Base-by-base conservation (phyloP, 2,888 invertebrate species). In the Trachelus tabidus region DNA sequence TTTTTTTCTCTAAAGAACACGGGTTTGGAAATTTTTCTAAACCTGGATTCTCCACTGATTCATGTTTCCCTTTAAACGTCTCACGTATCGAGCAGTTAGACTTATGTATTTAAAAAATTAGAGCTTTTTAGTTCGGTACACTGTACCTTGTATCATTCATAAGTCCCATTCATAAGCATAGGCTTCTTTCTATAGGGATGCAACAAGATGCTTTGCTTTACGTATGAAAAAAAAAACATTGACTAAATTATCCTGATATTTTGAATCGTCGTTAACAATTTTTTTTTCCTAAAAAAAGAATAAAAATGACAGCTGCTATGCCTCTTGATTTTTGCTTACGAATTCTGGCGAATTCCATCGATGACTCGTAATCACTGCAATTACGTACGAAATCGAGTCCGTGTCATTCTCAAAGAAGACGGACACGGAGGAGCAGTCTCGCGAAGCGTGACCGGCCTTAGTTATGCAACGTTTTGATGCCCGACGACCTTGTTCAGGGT, bases 401-500 rank as follows among this genome's bases (percentile, higher is more conserved):
- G 9, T 68, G 71, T 56, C 37, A 30, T 34, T 40, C 69, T 33
- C 23, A 11, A 71, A 9, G 31, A 69, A 76, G 33, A 69, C 12
- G 31, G 75, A 75, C 68, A 12, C 34, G 74, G 74, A 74, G 31
- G 85, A 84, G 85, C 86, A 85, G 83, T 79, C 88, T 87, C 83
- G 81, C 85, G 86, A 85, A 91, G 90, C 90, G 90, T 90, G 88
- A 90, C 91, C 88, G 85, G 85, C 81, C 83, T 88, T 88, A 85
- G 88, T 91, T 91, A 91, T 90, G 90, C 90, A 91, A 91, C 88
- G 85, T 87, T 88, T 89, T 84, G 88, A 87, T 89, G 86, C 87
- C 82, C 73, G 83, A 84, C 85, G 89, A 85, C 90, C 90, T 90
- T 89, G 89, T 85, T 76, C 30, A 40, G 73, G 85, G 85, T 87